Evolutionary conservation across 1,140 invertebrate genomes (phyloP), one percentile per base, ranked within the genome.

Genomic region (Drosophila lacteicornis): DNA sequence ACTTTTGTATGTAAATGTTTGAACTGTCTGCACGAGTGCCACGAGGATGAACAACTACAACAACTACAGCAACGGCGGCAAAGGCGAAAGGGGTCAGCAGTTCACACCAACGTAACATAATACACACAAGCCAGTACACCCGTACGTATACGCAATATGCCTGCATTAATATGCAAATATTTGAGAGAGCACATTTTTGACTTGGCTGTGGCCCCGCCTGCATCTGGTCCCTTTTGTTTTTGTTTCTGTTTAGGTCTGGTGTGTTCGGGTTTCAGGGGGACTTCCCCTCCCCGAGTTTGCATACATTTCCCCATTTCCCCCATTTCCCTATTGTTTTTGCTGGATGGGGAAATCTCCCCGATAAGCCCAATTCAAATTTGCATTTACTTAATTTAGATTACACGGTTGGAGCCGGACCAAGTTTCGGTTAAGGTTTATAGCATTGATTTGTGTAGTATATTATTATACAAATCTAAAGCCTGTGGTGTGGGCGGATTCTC

Each of bases 91-190:
- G 80, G 77, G 84, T 84, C 78, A 81, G 66, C 69, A 60, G 77
- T 63, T 77, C 58, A 81, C 69, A 79, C 79, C 68, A 68, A 55
- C 12, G 51, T 55, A 55, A 79, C 71, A 70, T 51, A 49, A 77
- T 61, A 63, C 63, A 70, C 65, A 63, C 67, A 53, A 43, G n/a
- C 40, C 58, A 63, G 51, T 51, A 53, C 59, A 65, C 40, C 57
- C 13, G 42, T 30, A 63, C 58, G 77, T 63, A 66, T 17, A 56
- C 53, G 69, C 61, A 73, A 73, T 73, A 67, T 51, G 57, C 59
- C 73, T 86, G 84, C 84, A 87, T 75, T 87, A 83, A 87, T 88
- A 88, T 88, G 83, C 77, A 83, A 87, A 87, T 87, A 86, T 86
- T 83, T 88, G 65, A 36, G 50, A 55, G 47, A 67, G 49, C 57